phyloP scores from a whole-genome alignment of 2,797 vertebrate genomes.

The Myiothlypis chrysogaster region DNA sequence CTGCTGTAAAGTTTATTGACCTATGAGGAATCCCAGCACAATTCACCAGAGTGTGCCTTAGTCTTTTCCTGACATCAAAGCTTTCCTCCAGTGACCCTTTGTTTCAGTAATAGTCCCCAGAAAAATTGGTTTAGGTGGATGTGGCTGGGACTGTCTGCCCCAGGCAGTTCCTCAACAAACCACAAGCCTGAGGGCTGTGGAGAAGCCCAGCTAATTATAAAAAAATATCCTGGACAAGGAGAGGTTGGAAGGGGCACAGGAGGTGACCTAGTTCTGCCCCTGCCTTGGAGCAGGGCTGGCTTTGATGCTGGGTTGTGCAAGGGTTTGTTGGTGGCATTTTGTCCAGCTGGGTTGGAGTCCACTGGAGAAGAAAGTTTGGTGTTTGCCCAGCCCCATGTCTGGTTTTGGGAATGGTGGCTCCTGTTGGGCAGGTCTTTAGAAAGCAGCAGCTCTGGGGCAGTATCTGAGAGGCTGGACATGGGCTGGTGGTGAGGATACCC shows the following conservation, averaged over 20 bases:
- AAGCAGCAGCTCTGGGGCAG: neutral
- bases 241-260: neutral
- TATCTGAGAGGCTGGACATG: neutral
- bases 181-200: rapidly evolving
- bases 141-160: neutral
- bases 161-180: neutral
- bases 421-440: neutral
- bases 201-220: neutral
- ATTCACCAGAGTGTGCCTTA: neutral
- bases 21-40: neutral
- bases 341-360: neutral
- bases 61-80: conserved; percentile 27
- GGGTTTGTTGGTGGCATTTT: neutral
- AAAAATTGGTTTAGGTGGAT: neutral
- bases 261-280: conserved; percentile 10
- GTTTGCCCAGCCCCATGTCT: rapidly evolving
- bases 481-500: neutral
- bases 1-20: conserved; percentile 42
- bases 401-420: neutral
- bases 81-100: neutral
- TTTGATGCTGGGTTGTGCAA: neutral
- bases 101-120: neutral
- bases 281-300: neutral
- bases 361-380: neutral
- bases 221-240: neutral